These are phyloP conservation scores for Palythoa caribaeorum DNA, from an alignment of 92 coral and sea anemone genomes.

Conservation along the genomic window DNA sequence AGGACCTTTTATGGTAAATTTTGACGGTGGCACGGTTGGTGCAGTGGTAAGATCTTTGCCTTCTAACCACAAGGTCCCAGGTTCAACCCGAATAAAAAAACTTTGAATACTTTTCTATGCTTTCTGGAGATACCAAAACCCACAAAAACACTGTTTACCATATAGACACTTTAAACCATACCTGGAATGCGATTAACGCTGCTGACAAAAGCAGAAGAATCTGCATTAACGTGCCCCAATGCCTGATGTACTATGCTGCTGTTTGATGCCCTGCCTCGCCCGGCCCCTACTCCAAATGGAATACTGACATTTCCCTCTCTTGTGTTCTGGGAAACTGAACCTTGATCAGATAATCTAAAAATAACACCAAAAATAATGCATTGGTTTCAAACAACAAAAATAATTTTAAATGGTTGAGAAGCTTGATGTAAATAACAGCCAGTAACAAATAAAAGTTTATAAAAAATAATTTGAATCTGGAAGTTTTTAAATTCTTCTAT, in stretches of 20 bases:
- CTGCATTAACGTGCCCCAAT: conserved; percentile 14
- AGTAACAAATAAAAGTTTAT: too few relatives aligned
- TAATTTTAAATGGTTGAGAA: neutral
- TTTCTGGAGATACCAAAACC: too few relatives aligned
- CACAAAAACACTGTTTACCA: too few relatives aligned
- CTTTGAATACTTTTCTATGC: too few relatives aligned
- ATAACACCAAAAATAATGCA: neutral
- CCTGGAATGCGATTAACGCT: neutral
- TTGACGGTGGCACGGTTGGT: too few relatives aligned
- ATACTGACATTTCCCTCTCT: neutral
- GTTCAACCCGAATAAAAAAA: too few relatives aligned
- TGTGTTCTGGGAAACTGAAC: neutral
- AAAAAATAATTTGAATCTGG: too few relatives aligned
- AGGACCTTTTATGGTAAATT: too few relatives aligned
- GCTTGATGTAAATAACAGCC: too few relatives aligned
- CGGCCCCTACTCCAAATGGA: conserved; percentile 38
- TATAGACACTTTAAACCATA: neutral
- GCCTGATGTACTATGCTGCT: conserved; percentile 32
- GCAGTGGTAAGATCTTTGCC: too few relatives aligned
- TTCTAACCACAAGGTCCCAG: too few relatives aligned
- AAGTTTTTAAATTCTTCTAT: too few relatives aligned
- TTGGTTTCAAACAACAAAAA: neutral
- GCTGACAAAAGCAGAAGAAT: neutral
- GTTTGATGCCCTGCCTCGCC: conserved; percentile 12
- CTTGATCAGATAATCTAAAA: conserved; percentile 4